These are phyloP conservation scores for Penaeus chinensis DNA, from an alignment of 1,140 invertebrate species.

Conservation along the genomic window DNA sequence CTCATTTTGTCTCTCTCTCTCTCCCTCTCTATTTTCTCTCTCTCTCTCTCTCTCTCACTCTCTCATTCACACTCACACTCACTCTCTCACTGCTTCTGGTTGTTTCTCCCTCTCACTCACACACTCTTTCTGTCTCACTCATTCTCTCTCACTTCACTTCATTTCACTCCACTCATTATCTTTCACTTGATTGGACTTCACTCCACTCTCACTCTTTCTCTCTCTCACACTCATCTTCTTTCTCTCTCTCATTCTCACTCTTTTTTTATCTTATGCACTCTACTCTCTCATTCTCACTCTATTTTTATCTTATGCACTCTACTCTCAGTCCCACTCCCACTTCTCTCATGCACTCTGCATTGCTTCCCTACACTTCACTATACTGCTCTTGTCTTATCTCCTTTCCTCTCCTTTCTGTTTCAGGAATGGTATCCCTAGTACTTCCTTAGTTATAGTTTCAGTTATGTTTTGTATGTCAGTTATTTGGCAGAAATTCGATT, in stretches of 20 bases:
- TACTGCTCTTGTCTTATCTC: neutral
- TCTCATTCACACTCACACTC: neutral
- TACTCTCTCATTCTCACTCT: no score
- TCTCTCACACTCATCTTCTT: no score
- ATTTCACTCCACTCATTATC: neutral
- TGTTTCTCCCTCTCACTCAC: no score
- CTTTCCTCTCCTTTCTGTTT: neutral
- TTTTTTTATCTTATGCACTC: no score
- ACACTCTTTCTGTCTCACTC: neutral
- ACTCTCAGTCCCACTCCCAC: neutral
- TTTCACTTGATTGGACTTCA: neutral
- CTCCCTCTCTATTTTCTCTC: no score
- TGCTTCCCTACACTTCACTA: neutral
- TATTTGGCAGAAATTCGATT: no score
- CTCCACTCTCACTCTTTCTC: neutral
- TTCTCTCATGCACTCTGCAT: neutral
- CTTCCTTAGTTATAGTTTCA: no score
- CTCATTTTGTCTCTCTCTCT: no score
- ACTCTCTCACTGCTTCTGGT: neutral
- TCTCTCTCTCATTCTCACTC: no score
- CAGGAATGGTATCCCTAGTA: no score
- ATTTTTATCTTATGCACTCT: neutral
- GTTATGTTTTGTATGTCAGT: no score
- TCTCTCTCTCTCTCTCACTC: no score
- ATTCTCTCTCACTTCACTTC: neutral